These are phyloP conservation scores for Heliconius aoede DNA, from an alignment of 2,888 invertebrate species.

Conservation along the genomic window DNA sequence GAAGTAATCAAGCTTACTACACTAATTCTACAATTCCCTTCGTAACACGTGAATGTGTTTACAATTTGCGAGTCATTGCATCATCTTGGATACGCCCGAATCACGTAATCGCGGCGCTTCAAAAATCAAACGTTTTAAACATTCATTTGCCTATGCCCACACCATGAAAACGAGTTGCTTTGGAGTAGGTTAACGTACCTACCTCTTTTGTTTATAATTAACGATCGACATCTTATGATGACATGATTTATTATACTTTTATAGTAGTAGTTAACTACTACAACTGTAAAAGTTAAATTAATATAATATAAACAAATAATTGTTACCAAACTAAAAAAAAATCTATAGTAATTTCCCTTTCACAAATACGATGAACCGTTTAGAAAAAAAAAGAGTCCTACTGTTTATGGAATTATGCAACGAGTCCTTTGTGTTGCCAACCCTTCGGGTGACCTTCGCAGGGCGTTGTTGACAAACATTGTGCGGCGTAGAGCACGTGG, in stretches of 20 bases:
- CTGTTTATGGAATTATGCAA: constrained; percentile 59
- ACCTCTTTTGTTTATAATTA: neutral
- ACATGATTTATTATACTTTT: neutral
- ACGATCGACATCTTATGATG: neutral
- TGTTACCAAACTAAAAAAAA: neutral
- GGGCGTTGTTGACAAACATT: constrained; percentile 82
- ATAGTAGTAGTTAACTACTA: neutral
- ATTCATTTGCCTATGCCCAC: neutral
- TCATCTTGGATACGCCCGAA: constrained; percentile 43
- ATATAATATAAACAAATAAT: neutral
- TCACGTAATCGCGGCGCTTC: constrained; percentile 21
- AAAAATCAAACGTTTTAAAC: constrained; percentile 7
- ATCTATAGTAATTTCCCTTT: neutral
- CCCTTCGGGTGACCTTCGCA: constrained; percentile 78
- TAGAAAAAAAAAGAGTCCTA: constrained; percentile 41
- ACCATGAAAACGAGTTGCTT: constrained; percentile 2
- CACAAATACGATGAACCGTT: constrained; percentile 36
- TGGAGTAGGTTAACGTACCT: neutral
- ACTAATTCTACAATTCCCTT: constrained; percentile 11
- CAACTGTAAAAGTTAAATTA: too few species aligned
- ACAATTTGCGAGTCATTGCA: constrained; percentile 48
- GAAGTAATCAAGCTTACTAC: constrained; percentile 24
- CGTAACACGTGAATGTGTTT: constrained; percentile 38
- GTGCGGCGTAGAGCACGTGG: constrained; percentile 79
- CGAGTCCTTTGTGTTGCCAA: constrained; percentile 70